phyloP scores from a whole-genome alignment of 2,113 vertebrate species.

The Arvicanthis niloticus region DNA sequence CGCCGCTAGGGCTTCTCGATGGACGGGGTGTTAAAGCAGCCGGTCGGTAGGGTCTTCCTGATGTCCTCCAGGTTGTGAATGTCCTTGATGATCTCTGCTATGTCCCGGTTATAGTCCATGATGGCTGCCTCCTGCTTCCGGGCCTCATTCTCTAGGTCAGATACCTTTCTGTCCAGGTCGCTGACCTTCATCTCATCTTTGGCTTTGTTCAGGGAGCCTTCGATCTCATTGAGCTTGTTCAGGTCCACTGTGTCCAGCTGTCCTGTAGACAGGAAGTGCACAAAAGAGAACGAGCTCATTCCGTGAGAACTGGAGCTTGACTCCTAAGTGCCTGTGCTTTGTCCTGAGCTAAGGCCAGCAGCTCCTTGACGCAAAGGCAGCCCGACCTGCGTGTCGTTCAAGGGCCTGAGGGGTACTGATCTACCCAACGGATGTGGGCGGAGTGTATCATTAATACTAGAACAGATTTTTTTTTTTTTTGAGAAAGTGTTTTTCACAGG shows the following conservation, averaged over 20 bases:
- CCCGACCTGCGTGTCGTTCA: neutral
- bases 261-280: conserved; percentile 86
- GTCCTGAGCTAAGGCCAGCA: neutral
- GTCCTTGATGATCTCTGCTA: conserved; percentile 94
- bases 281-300: neutral
- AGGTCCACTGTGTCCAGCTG: conserved; percentile 97
- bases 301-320: neutral
- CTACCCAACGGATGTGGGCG: too few species aligned
- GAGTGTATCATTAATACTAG: neutral
- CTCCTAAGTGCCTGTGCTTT: too few species aligned
- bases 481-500: conserved; percentile 3
- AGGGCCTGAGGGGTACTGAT: neutral
- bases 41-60: conserved; percentile 94
- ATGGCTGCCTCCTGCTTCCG: conserved; percentile 94
- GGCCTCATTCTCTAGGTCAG: conserved; percentile 92
- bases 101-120: conserved; percentile 94
- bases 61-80: conserved; percentile 97
- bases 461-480: neutral
- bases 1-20: conserved; percentile 91
- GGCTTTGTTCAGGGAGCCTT: conserved; percentile 92
- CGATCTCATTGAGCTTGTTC: conserved; percentile 94
- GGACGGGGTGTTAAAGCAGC: conserved; percentile 98
- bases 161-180: conserved; percentile 93
- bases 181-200: conserved; percentile 93
- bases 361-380: rapidly evolving